Percentiles rank a stretch among this genome's conserved stretches.
phyloP scores from a whole-genome alignment of 2,888 invertebrate species.

The Nymphalis c-album region DNA sequence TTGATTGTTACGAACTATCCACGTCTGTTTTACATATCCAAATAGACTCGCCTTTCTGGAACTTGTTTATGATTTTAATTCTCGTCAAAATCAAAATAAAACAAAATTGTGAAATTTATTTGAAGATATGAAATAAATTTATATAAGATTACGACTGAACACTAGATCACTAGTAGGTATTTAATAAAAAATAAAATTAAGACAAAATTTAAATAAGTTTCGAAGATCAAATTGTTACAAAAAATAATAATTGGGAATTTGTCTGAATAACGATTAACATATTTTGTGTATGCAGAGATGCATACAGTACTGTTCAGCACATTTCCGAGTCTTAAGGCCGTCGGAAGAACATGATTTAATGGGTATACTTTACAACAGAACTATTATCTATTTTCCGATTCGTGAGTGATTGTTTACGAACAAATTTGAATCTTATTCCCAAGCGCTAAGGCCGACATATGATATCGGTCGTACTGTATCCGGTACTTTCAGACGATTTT shows the following conservation, averaged over 20 bases:
- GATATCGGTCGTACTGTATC: conserved; percentile 38
- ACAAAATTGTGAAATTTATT: too few relatives aligned
- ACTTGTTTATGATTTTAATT: too few relatives aligned
- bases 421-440: conserved; percentile 29
- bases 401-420: conserved; percentile 60
- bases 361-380: conserved; percentile 58
- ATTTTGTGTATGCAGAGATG: conserved; percentile 27
- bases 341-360: conserved; percentile 72
- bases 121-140: too few relatives aligned
- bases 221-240: too few relatives aligned
- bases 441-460: conserved; percentile 26
- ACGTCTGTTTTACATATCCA: background rate
- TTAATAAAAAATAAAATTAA: too few relatives aligned
- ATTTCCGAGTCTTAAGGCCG: conserved; percentile 68
- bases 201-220: background rate
- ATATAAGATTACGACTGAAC: too few relatives aligned
- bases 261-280: conserved; percentile 25
- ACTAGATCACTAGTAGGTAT: too few relatives aligned
- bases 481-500: conserved; percentile 57
- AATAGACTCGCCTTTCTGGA: too few relatives aligned
- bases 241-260: background rate
- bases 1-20: background rate
- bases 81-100: too few relatives aligned
- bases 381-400: conserved; percentile 75
- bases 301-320: conserved; percentile 47